Evolutionary conservation across 2,797 vertebrate genomes (phyloP).

Genomic region (Lophotriccus pileatus): DNA sequence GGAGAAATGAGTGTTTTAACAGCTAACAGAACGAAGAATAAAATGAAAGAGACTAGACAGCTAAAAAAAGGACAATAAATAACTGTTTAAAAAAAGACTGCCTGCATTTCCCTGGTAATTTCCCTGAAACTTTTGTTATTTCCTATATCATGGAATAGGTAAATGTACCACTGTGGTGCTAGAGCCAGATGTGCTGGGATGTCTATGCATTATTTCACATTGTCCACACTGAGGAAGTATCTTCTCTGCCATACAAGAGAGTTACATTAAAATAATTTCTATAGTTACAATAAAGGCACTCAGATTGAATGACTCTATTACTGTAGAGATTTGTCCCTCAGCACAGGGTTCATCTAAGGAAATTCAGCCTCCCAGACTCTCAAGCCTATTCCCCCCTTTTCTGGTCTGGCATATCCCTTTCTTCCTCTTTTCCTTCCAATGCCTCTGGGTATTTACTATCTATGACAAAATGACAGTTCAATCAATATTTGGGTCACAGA

Average conservation of each 20-base stretch:
- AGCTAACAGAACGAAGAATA: not conserved
- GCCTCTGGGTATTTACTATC: not conserved
- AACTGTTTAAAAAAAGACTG: not conserved
- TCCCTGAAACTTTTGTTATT: not conserved
- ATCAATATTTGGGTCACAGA: not conserved
- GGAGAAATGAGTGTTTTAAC: not conserved
- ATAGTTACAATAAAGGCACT: not conserved
- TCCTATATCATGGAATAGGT: not conserved
- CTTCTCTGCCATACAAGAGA: not conserved
- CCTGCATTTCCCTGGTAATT: not conserved
- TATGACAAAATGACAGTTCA: not conserved
- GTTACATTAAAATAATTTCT: not conserved
- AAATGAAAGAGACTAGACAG: not conserved
- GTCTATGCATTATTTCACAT: fast-evolving
- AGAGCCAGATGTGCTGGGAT: not conserved
- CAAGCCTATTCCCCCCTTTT: not conserved
- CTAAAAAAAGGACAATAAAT: not conserved
- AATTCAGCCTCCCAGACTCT: not conserved
- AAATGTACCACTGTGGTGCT: not conserved
- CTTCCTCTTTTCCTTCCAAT: not conserved
- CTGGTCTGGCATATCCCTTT: not conserved
- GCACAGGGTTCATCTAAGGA: not conserved
- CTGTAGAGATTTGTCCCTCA: not conserved
- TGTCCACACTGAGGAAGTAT: not conserved
- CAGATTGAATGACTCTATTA: not conserved